A percentile compares a stretch with the other conserved stretches of the same genome.
Conservation (phyloP, 2,113 vertebrate species). For the Caracal caracal region DNA sequence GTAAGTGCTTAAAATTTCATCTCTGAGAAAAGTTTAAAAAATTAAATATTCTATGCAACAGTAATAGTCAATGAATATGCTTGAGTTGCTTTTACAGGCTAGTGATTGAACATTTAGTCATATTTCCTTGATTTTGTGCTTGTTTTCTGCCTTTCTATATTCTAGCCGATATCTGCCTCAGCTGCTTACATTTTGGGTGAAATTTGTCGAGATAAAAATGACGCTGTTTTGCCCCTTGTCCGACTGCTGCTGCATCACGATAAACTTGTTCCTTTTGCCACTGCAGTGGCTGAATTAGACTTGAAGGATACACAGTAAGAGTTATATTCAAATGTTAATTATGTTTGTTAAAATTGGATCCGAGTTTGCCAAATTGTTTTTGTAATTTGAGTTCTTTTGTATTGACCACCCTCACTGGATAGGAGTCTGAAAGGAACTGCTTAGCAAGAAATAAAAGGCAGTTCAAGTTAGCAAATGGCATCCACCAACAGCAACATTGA, state of each 20-base stretch:
- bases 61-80: neutral
- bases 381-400: neutral
- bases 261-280: constrained; percentile 95
- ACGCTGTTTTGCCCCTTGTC: constrained; percentile 94
- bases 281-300: constrained; percentile 93
- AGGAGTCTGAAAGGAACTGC: constrained; percentile 7
- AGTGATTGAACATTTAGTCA: constrained; percentile 20
- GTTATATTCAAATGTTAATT: constrained; percentile 52
- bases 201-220: constrained; percentile 94
- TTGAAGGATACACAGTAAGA: constrained; percentile 97
- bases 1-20: neutral
- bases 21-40: constrained; percentile 9
- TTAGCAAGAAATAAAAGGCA: neutral
- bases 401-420: neutral
- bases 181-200: constrained; percentile 97
- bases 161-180: constrained; percentile 95
- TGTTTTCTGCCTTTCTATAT: constrained; percentile 52
- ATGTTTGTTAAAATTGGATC: neutral
- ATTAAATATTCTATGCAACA: neutral
- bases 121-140: constrained; percentile 6
- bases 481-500: neutral
- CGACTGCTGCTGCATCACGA: constrained; percentile 95
- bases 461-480: neutral
- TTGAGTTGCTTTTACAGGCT: constrained; percentile 35
- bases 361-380: neutral